Base-by-base conservation (phyloP, 2,797 vertebrate genomes). In the Tragelaphus oryx region DNA sequence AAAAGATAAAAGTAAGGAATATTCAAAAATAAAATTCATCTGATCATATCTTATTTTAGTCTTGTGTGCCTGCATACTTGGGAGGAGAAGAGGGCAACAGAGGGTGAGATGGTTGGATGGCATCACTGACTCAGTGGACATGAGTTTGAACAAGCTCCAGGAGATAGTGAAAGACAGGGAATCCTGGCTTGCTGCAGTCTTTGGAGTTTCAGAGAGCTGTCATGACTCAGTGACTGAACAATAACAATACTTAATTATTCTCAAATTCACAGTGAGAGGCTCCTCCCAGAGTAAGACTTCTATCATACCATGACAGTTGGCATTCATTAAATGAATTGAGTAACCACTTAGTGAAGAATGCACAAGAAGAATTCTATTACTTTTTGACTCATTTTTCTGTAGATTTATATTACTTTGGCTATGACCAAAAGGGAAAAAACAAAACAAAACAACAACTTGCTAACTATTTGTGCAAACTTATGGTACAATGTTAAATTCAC, bases 141-240 rank as follows among this genome's bases (percentile, higher is more conserved):
- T 20, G 62, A 68, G 62, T 22, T 20, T 68, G n/a, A 68, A 18
- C 0, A 0, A 22, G n/a, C 4, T 10, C n/a, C 2, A 0, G 62
- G 62, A 68, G n/a, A 68, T 11, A 20, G n/a, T 68, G 62, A 37
- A 68, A n/a, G 18, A 20, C 20, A 68, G 62, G 62, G 18, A 37
- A 68, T 37, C 62, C 18, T 11, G 62, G 62, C 10, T 0, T 20
- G 62, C n/a, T 68, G n/a, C 62, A 37, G n/a, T 68, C 18, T 37
- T n/a, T 37, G 62, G n/a, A 5, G n/a, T 68, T n/a, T 68, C 62
- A 37, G 37, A 68, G 62, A 37, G 62, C 0, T 0, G 62, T 37
- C 62, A 68, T 68, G 18, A 68, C n/a, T 68, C n/a, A 5, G n/a
- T 68, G 62, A 68, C 62, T 37, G n/a, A 68, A 37, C 9, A 37